Evolutionary conservation across 2,797 vertebrate species (phyloP), one percentile per base, ranked within the genome.

Genomic region (Dipus sagitta): DNA sequence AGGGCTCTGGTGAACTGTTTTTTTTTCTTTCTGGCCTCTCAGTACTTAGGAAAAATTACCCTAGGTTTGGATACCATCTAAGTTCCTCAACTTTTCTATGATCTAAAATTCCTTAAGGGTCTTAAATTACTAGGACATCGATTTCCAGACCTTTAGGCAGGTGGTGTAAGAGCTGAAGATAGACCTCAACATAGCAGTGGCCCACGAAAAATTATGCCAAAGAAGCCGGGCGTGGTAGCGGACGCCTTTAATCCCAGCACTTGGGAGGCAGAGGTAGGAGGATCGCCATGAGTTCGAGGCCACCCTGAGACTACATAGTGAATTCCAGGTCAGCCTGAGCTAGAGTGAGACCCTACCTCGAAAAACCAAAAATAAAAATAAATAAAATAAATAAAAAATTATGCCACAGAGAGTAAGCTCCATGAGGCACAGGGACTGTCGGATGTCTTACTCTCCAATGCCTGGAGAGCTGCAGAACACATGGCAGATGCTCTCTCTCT

Each of bases 1-100:
- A 34, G 71, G 34, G 7, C 74, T 84, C 80, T 64, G 28, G 28
- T 30, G 58, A 67, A 34, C 18, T 26, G 23, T 17, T 77, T 14
- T 47, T 18, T 26, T 28, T 17, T 77, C 10, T 78, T 62, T 90
- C 67, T 86, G 81, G 64, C 11, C 24, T 92, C 14, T 64, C 38
- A 88, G 54, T 74, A 23, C 83, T 77, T 93, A 92, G 79, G 80
- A 83, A 70, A 94, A 88, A 80, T 24, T 72, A n/a, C 60, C 68
- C 23, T 80, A 86, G 70, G 42, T 68, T 71, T 88, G 7, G n/a
- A 52, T 23, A 54, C 54, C 6, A 5, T 60, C 75, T 91, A 76
- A 81, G 12, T 75, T 60, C 6, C 38, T 34, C n/a, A 65, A 75
- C 11, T 62, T 78, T 93, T 52, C 42, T 76, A 14, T 89, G 54